These are phyloP conservation scores for Epizoanthus ramosus DNA, from an alignment of 92 coral and sea anemone species.

Conservation along the genomic window DNA sequence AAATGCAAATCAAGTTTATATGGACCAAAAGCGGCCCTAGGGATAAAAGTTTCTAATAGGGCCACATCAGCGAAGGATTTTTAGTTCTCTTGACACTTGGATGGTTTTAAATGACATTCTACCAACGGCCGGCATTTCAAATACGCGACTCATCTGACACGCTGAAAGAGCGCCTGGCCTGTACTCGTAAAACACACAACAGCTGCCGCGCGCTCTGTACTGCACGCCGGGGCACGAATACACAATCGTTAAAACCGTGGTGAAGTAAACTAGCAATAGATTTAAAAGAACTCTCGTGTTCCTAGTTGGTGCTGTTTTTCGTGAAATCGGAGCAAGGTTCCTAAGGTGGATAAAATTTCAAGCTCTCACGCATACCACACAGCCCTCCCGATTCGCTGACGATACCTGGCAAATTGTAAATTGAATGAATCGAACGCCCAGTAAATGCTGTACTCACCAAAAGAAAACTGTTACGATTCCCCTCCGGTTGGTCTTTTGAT, in stretches of 20 bases:
- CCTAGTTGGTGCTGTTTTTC: not conserved
- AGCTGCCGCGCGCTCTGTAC: slow-evolving; percentile 20
- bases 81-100: slow-evolving; percentile 55
- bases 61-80: slow-evolving; percentile 4
- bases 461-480: slow-evolving; percentile 81
- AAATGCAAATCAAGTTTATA: slow-evolving; percentile 28
- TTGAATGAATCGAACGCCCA: slow-evolving; percentile 21
- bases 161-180: slow-evolving; percentile 21
- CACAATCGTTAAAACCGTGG: not conserved
- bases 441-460: slow-evolving; percentile 71
- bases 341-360: slow-evolving; percentile 26
- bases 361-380: slow-evolving; percentile 34
- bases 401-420: slow-evolving; percentile 40
- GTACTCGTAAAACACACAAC: not conserved
- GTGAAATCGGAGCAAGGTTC: slow-evolving; percentile 3
- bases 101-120: slow-evolving; percentile 57
- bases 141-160: slow-evolving; percentile 65
- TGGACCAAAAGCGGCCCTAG: slow-evolving; percentile 14
- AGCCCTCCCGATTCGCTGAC: slow-evolving; percentile 20
- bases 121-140: slow-evolving; percentile 71
- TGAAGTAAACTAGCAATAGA: slow-evolving; percentile 27
- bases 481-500: slow-evolving; percentile 94
- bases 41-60: slow-evolving; percentile 24
- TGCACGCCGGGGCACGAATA: slow-evolving; percentile 28
- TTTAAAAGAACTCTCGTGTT: slow-evolving; percentile 4